Evolutionary conservation across 2,888 invertebrate species (phyloP).

Genomic region (Platerodrilus igneus): DNA sequence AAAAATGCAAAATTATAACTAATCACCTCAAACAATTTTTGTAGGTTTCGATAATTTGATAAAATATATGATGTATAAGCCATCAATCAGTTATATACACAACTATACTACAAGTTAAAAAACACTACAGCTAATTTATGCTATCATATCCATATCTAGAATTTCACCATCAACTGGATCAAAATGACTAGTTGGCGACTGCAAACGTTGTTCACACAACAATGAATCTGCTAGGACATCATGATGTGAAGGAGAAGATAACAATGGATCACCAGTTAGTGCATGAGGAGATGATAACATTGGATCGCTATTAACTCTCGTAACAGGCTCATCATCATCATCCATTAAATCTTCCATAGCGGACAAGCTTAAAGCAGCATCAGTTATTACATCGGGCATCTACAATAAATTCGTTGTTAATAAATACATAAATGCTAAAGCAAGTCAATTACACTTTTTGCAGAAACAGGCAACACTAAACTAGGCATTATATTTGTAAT

Average conservation of each 20-base stretch:
- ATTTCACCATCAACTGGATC: conserved; percentile 51
- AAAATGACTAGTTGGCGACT: conserved; percentile 46
- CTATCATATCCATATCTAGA: conserved; percentile 53
- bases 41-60: too few relatives aligned
- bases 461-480: conserved; percentile 44
- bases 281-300: conserved; percentile 52
- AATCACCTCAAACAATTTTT: too few relatives aligned
- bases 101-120: too few relatives aligned
- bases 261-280: conserved; percentile 58
- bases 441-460: conserved; percentile 42
- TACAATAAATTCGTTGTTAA: conserved; percentile 34
- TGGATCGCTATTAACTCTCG: conserved; percentile 47
- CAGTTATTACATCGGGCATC: conserved; percentile 57
- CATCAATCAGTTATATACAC: too few relatives aligned
- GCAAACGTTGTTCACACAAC: conserved; percentile 49
- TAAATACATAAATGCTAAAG: conserved; percentile 3
- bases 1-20: too few relatives aligned
- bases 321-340: conserved; percentile 46
- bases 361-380: conserved; percentile 55
- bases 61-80: too few relatives aligned
- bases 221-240: conserved; percentile 60
- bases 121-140: conserved; percentile 42
- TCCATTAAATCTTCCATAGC: conserved; percentile 61
- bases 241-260: conserved; percentile 54
- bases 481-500: conserved; percentile 39